Conservation (phyloP, 2,888 invertebrate genomes). For the Drosophila planitibia region DNA sequence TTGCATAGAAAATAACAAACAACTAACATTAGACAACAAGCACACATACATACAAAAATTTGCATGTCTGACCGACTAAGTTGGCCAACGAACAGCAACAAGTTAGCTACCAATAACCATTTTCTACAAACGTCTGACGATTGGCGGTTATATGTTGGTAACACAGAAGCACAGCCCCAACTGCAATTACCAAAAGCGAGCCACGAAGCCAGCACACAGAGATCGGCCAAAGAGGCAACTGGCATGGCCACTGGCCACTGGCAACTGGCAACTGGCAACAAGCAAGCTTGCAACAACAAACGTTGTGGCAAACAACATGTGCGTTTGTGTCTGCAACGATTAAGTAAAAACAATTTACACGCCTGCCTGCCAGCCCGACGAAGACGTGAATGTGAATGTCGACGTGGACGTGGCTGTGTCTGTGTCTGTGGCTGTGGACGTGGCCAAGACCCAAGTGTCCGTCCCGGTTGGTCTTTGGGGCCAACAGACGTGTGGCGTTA, state of each 20-base stretch:
- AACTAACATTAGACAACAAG: conserved; percentile 69
- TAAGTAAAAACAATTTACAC: conserved; percentile 83
- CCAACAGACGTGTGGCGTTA: conserved; percentile 66
- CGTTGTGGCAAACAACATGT: conserved; percentile 67
- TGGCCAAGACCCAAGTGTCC: conserved; percentile 49
- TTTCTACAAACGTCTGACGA: conserved; percentile 57
- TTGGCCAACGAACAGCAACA: conserved; percentile 62
- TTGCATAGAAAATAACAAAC: conserved; percentile 77
- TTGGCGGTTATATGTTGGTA: conserved; percentile 51
- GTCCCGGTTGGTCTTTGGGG: conserved; percentile 16
- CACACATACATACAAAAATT: conserved; percentile 45
- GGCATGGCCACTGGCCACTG: neutral
- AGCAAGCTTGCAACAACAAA: conserved; percentile 20
- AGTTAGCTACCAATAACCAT: conserved; percentile 66
- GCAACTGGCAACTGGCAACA: conserved; percentile 7
- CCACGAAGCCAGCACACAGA: conserved; percentile 47
- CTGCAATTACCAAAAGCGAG: conserved; percentile 77
- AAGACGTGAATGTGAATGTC: conserved; percentile 27
- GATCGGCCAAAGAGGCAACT: conserved; percentile 17
- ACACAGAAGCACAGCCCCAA: conserved; percentile 73
- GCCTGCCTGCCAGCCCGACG: conserved; percentile 71
- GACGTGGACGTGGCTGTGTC: neutral
- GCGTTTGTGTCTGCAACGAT: conserved; percentile 79
- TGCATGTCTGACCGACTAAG: conserved; percentile 75
- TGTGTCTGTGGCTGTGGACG: neutral